Conservation (phyloP, 2,797 vertebrate genomes). For the Pseudochirops corinnae region DNA sequence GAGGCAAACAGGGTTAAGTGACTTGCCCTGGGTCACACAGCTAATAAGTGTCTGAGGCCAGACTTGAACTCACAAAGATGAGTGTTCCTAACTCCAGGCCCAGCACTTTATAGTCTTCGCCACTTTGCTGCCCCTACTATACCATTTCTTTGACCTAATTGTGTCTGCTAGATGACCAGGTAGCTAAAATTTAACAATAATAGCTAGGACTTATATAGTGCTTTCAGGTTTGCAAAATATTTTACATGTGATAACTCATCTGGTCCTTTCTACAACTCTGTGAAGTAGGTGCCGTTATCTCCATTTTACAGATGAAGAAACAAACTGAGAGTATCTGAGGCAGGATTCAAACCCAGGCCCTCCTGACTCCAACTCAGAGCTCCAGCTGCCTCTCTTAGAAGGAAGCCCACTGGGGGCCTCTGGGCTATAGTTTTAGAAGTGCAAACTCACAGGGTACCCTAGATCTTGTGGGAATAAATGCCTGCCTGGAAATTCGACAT, state of each 20-base stretch:
- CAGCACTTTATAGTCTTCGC: too few relatives aligned
- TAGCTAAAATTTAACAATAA: neutral
- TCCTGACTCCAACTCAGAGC: neutral
- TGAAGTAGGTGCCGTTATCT: neutral
- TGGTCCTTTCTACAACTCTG: neutral
- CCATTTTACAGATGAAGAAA: neutral
- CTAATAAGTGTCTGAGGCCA: neutral
- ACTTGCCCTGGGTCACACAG: neutral
- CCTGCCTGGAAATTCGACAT: neutral
- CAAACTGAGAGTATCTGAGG: neutral
- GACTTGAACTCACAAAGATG: neutral
- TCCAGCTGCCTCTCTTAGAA: neutral
- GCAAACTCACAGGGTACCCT: neutral
- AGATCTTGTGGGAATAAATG: neutral
- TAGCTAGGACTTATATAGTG: neutral
- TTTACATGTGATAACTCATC: neutral
- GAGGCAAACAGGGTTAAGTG: neutral
- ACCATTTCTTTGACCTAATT: neutral
- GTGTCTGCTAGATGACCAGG: neutral
- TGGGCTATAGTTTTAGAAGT: neutral
- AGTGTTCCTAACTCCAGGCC: neutral
- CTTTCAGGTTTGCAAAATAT: neutral
- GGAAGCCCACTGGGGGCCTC: neutral
- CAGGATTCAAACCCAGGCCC: too few relatives aligned
- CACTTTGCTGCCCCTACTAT: neutral